phyloP scores from a whole-genome alignment of 2,888 invertebrate genomes.

The Ditula angustiorana region DNA sequence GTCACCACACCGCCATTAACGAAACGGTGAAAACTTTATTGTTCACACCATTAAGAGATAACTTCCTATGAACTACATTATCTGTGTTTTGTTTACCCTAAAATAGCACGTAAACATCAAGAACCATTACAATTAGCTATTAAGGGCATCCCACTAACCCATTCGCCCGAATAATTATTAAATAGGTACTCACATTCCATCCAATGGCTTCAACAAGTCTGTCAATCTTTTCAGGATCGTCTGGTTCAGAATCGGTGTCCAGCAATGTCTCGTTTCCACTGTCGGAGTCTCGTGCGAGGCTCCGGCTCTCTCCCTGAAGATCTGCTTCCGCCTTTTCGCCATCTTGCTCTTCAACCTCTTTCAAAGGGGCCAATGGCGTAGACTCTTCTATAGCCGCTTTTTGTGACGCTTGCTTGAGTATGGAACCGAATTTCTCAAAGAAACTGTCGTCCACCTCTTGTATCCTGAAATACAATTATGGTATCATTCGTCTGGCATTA shows the following conservation, averaged over 20 bases:
- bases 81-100: neutral
- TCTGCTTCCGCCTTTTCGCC: slow-evolving; percentile 69
- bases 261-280: slow-evolving; percentile 85
- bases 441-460: slow-evolving; percentile 94
- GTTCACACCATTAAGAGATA: slow-evolving; percentile 22
- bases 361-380: slow-evolving; percentile 83
- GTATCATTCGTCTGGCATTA: neutral
- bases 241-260: slow-evolving; percentile 88
- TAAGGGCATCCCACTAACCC: slow-evolving; percentile 21
- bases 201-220: slow-evolving; percentile 88
- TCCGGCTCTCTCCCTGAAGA: slow-evolving; percentile 68
- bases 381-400: slow-evolving; percentile 85
- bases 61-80: neutral
- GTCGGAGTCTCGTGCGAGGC: slow-evolving; percentile 73
- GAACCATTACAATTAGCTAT: slow-evolving; percentile 18
- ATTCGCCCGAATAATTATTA: neutral
- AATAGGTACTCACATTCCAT: slow-evolving; percentile 89
- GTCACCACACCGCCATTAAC: slow-evolving; percentile 28
- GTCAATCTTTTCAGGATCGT: slow-evolving; percentile 87
- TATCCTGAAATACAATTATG: slow-evolving; percentile 84
- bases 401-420: slow-evolving; percentile 87
- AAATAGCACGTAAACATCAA: neutral
- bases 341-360: slow-evolving; percentile 75
- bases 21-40: slow-evolving; percentile 44
- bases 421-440: slow-evolving; percentile 93